Evolutionary conservation across 2,797 vertebrate species (phyloP), one percentile per base, ranked within the genome.

Genomic region (Chaenodraco wilsoni): DNA sequence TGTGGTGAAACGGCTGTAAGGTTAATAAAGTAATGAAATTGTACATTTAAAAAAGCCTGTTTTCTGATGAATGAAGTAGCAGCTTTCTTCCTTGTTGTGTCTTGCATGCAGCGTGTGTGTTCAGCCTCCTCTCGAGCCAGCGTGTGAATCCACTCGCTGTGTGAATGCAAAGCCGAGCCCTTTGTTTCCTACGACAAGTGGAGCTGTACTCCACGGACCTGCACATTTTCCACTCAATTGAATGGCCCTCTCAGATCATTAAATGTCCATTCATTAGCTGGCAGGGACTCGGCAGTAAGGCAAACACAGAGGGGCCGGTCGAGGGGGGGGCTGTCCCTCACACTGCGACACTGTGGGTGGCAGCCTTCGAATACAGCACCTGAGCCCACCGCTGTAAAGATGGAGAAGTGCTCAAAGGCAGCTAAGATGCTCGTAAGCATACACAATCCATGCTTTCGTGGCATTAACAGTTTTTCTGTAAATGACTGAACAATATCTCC

Each of bases 211-310:
- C 86, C 54, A 64, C 66, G 83, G 80, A 91, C 84, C 87, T 82
- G 79, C 72, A 69, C 80, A 82, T 93, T 93, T 94, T 90, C 88
- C 87, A 91, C 91, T 92, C 88, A 89, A 85, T 83, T 91, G 88
- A 93, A 91, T 83, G 75, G 68, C 63, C 69, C 83, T 88, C 90
- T 91, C 86, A 91, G 87, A 92, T 94, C 88, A 93, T 94, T 94
- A 93, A 92, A 91, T 84, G 74, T 76, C 84, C 86, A 92, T 93
- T 94, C 88, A 93, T 92, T 91, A 92, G 65, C 79, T 66, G 75
- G 69, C 41, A 69, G 84, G 81, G 76, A 77, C 79, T 82, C 45
- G 14, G 70, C 81, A 69, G 71, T 67, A 86, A 84, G 79, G 66
- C 85, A 88, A 87, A 90, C 81, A 84, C 63, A 75, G 78, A 76